phyloP scores from a whole-genome alignment of 2,113 vertebrate genomes.

The Egretta garzetta region DNA sequence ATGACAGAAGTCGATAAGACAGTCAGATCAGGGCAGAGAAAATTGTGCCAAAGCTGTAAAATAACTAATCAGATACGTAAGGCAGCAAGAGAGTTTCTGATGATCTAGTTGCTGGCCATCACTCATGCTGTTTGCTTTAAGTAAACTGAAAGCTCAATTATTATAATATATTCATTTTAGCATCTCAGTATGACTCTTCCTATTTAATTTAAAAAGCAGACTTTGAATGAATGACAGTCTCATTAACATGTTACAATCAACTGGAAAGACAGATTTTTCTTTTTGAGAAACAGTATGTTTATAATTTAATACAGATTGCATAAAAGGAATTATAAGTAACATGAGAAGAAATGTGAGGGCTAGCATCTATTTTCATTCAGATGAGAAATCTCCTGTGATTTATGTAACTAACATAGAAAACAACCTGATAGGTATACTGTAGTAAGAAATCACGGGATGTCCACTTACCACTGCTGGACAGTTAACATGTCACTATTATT shows the following conservation, averaged over 20 bases:
- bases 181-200: background rate
- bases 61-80: background rate
- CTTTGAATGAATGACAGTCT: background rate
- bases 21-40: background rate
- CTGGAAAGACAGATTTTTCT: background rate
- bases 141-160: background rate
- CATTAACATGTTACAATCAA: background rate
- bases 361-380: background rate
- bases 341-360: background rate
- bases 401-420: background rate
- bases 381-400: background rate
- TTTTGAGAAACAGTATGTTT: background rate
- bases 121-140: background rate
- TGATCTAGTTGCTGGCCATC: background rate
- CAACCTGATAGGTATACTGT: background rate
- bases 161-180: background rate
- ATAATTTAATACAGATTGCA: background rate
- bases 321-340: background rate
- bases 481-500: background rate
- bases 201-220: background rate
- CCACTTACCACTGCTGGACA: background rate
- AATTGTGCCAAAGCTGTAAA: background rate
- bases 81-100: background rate
- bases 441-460: background rate
- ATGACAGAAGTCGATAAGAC: background rate